Evolutionary conservation across 2,797 vertebrate genomes (phyloP), one percentile per base, ranked within the genome.

Genomic region (Centropyge bicolor): DNA sequence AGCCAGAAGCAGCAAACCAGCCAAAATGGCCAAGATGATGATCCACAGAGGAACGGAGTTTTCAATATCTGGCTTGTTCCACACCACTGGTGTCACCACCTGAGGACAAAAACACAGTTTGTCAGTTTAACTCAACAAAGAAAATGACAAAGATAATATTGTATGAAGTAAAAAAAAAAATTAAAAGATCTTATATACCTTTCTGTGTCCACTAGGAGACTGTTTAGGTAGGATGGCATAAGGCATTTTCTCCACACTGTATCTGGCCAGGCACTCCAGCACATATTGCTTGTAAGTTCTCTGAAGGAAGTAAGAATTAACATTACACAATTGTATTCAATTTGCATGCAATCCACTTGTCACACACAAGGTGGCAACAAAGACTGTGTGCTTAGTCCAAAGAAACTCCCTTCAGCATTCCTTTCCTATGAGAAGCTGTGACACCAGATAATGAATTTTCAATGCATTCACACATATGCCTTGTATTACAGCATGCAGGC

Each of bases 11-110:
- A 99, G 90, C 45, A 98, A 95, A 57, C 98, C 97, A n/a, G 96
- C 94, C 74, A 99, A 91, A 83, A 98, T 96, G 76, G 97, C 96
- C 78, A 99, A 88, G 81, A 99, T 96, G 77, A 99, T 98, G 86
- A 98, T 97, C 97, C 97, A 99, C 54, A 97, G 89, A 0, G 97
- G 97, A 64, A 97, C 97, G 0, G 95, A 94, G 11, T 96, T 95
- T 80, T 95, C 95, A 6, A 95, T 95, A 46, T 97, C 97, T 0
- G 96, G 95, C 78, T 97, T 98, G 83, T 94, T 96, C 97, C 97
- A 97, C 27, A 97, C 94, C 73, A 98, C 88, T 0, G 94, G 92
- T 0, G 96, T 98, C 85, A 95, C 94, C 88, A 96, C 94, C 97
- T 97, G 78, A 75, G 48, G 56, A 81, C 3, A 35, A 62, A 51